A percentile compares a stretch with the other conserved stretches of the same genome.
phyloP scores from a whole-genome alignment of 1,140 invertebrate genomes.

The Leptestheria dahalacensis region DNA sequence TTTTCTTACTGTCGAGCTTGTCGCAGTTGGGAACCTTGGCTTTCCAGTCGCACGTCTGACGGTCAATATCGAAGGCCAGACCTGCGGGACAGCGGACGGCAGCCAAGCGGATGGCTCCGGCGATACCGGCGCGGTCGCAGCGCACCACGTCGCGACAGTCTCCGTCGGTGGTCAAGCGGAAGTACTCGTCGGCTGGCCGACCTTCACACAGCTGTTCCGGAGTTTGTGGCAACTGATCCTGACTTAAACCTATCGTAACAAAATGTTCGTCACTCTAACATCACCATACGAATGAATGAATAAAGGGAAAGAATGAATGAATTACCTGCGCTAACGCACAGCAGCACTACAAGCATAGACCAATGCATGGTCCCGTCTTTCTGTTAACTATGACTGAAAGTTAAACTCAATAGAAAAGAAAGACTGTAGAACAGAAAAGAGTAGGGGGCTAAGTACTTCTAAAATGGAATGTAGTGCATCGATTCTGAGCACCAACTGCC shows the following conservation, averaged over 20 bases:
- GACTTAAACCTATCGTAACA: slow-evolving; percentile 6
- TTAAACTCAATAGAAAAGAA: no score
- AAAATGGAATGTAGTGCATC: background rate
- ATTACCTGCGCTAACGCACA: background rate
- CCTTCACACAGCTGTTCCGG: slow-evolving; percentile 71
- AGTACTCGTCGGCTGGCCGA: slow-evolving; percentile 74
- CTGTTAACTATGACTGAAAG: no score
- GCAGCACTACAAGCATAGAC: background rate
- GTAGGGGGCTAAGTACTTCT: no score
- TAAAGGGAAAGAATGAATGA: background rate
- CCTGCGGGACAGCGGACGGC: slow-evolving; percentile 73
- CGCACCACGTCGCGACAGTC: slow-evolving; percentile 85
- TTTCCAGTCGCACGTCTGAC: slow-evolving; percentile 92
- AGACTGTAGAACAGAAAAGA: no score
- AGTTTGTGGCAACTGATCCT: slow-evolving; percentile 42
- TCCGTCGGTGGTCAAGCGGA: slow-evolving; percentile 61
- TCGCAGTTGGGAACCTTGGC: slow-evolving; percentile 89
- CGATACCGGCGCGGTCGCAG: slow-evolving; percentile 76
- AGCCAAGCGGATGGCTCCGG: slow-evolving; percentile 65
- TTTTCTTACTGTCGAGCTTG: slow-evolving; percentile 69
- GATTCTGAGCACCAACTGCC: slow-evolving; percentile 1
- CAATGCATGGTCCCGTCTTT: background rate
- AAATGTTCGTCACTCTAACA: background rate
- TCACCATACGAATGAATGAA: background rate
- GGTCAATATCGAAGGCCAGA: slow-evolving; percentile 83